Percentiles rank a stretch among this genome's conserved stretches.
Evolutionary conservation across 30 jellyfish, hydroid and myxozoan species (phyloP).

Genomic region (Pseudorhiza aurosa): DNA sequence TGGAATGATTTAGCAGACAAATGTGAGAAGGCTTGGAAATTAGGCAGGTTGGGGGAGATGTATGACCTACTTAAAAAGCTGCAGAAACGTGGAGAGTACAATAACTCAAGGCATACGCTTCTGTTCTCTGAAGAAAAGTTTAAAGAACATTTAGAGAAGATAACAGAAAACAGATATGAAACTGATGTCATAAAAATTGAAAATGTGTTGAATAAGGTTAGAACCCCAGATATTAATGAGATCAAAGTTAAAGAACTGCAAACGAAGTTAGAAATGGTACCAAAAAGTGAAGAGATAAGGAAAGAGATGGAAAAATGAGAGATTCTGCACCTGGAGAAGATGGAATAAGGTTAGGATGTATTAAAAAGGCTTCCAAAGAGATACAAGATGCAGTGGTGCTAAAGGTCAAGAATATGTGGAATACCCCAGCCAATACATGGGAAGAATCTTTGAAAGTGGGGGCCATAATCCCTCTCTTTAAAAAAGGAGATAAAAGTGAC

Average conservation of each 20-base stretch:
- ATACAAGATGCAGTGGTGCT: neutral
- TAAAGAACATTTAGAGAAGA: neutral
- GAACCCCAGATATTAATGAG: neutral
- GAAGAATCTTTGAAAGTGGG: too few relatives aligned
- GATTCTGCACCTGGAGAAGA: slow-evolving; percentile 3
- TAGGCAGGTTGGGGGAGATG: slow-evolving; percentile 6
- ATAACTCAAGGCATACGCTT: neutral
- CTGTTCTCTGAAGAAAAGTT: neutral
- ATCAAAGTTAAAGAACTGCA: neutral
- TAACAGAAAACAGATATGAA: neutral
- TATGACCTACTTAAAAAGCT: neutral
- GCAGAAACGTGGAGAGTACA: slow-evolving; percentile 1
- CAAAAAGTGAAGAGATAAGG: neutral
- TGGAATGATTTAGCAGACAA: neutral
- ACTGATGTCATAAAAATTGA: neutral
- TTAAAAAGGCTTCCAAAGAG: neutral
- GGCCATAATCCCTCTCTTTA: slow-evolving; percentile 3
- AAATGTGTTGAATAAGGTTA: neutral
- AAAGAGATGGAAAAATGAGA: neutral
- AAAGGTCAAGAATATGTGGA: neutral
- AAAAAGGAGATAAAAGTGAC: neutral
- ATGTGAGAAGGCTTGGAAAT: slow-evolving; percentile 1
- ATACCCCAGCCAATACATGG: too few relatives aligned
- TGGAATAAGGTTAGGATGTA: neutral
- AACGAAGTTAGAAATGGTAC: neutral